Evolutionary conservation across 2,113 vertebrate species (phyloP), one percentile per base, ranked within the genome.

Genomic region (Lophochroa leadbeateri): DNA sequence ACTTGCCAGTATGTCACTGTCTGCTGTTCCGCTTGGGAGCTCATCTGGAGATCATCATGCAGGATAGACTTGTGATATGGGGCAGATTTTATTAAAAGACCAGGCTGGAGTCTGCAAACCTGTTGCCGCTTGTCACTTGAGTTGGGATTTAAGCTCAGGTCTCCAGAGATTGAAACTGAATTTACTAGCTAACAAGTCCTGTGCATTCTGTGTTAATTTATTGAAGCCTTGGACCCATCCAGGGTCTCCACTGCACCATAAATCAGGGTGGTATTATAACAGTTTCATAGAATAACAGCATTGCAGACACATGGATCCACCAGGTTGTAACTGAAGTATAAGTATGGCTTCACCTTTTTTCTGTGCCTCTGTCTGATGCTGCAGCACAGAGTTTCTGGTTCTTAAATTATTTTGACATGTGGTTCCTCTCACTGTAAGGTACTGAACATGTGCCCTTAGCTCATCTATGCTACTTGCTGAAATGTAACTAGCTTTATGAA

Each of bases 1-100:
- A 92, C 47, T 79, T 61, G 20, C 80, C 86, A 89, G 63, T 71
- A 6, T 95, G 88, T 97, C 96, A 92, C 95, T 29, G 49, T 95
- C 83, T 71, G 83, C 93, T 93, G 52, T 88, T 96, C 55, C 78
- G 31, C 47, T 27, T 88, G 84, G 33, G 85, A 81, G 39, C 37
- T 94, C 74, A 35, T 94, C 86, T 94, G 53, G 88, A 93, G 77
- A 82, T 83, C 7, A 2, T 89, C 85, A 17, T 43, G 49, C 46
- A 53, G 44, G 43, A 35, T 46, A 70, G 46, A 39, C 44, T 74
- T 81, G 49, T 72, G 76, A 76, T 8, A 6, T 4, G 31, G 53
- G 87, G 52, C 44, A 90, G 82, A 33, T 96, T 79, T 91, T 95
- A 95, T 82, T 90, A 35, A 74, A 92, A 70, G 37, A 39, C 25